Evolutionary conservation across 2,888 invertebrate genomes (phyloP).

Genomic region (Xiphydria camelus): DNA sequence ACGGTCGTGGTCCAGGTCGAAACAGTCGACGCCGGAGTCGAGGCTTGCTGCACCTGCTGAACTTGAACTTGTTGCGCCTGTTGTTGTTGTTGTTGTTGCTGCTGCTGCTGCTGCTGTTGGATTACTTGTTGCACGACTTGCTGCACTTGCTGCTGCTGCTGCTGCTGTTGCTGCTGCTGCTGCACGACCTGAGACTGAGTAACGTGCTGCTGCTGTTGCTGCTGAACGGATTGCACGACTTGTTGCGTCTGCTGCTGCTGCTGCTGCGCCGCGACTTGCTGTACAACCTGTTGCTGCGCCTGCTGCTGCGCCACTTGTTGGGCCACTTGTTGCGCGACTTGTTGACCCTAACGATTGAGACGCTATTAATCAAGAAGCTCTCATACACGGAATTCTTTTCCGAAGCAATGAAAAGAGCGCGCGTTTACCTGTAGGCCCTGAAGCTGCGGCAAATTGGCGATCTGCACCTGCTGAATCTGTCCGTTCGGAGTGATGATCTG

Average conservation of each 20-base stretch:
- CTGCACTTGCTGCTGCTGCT: constrained; percentile 33
- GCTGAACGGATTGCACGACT: constrained; percentile 33
- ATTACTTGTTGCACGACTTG: constrained; percentile 23
- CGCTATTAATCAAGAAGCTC: too few species aligned
- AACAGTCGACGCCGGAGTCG: constrained; percentile 50
- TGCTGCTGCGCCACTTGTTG: constrained; percentile 36
- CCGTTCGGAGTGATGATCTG: constrained; percentile 87
- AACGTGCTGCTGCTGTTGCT: constrained; percentile 37
- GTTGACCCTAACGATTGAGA: constrained; percentile 45
- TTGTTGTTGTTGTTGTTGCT: constrained; percentile 46
- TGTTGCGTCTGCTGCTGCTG: constrained; percentile 34
- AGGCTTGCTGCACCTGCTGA: constrained; percentile 53
- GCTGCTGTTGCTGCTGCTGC: constrained; percentile 37
- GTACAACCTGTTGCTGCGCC: constrained; percentile 35
- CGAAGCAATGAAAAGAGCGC: too few species aligned
- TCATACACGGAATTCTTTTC: too few species aligned
- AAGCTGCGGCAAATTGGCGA: constrained; percentile 66
- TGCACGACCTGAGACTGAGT: constrained; percentile 43
- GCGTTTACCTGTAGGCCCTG: constrained; percentile 55
- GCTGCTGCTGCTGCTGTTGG: constrained; percentile 28
- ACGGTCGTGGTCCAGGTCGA: constrained; percentile 53
- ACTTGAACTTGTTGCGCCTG: constrained; percentile 52
- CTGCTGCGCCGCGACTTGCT: constrained; percentile 45
- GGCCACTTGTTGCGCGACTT: constrained; percentile 46
- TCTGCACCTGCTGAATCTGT: constrained; percentile 87